phyloP scores from a whole-genome alignment of 2,888 invertebrate genomes.

The Synanthedon vespiformis region DNA sequence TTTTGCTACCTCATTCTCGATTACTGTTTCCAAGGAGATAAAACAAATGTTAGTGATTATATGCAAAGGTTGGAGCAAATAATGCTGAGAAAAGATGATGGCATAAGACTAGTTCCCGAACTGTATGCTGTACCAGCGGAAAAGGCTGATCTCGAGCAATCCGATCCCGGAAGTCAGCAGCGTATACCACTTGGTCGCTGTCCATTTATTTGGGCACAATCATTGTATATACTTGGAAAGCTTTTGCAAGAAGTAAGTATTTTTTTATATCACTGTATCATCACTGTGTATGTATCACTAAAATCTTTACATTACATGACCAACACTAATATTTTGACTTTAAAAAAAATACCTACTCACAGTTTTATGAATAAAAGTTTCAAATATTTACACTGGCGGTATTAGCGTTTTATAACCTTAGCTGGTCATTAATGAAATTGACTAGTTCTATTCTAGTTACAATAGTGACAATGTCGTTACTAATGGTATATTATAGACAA shows the following conservation, averaged over 20 bases:
- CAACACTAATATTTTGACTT: neutral
- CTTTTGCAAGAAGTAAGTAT: slow-evolving; percentile 86
- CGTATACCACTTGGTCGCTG: slow-evolving; percentile 88
- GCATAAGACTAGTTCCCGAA: slow-evolving; percentile 91
- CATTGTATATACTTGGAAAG: slow-evolving; percentile 94
- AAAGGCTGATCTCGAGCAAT: slow-evolving; percentile 87
- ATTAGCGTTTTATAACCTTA: too few relatives aligned
- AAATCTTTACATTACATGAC: too few relatives aligned
- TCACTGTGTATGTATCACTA: neutral
- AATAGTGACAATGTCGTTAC: too few relatives aligned
- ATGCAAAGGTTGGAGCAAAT: slow-evolving; percentile 80
- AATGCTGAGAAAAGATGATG: slow-evolving; percentile 89
- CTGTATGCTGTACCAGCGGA: slow-evolving; percentile 90
- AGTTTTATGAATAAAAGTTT: too few relatives aligned
- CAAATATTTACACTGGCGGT: too few relatives aligned
- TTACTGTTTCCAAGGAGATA: slow-evolving; percentile 91
- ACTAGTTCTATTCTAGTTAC: too few relatives aligned
- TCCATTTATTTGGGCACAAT: slow-evolving; percentile 99
- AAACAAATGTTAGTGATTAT: slow-evolving; percentile 78
- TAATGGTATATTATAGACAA: too few relatives aligned
- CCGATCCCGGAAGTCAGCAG: slow-evolving; percentile 90
- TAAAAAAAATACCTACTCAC: neutral
- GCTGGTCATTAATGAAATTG: too few relatives aligned
- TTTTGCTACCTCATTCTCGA: slow-evolving; percentile 95
- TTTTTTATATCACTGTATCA: too few relatives aligned